Percentiles rank a stretch among this genome's conserved stretches.
These are phyloP conservation scores for Gorilla gorilla DNA, from an alignment of 2,113 vertebrate species.

Conservation along the genomic window DNA sequence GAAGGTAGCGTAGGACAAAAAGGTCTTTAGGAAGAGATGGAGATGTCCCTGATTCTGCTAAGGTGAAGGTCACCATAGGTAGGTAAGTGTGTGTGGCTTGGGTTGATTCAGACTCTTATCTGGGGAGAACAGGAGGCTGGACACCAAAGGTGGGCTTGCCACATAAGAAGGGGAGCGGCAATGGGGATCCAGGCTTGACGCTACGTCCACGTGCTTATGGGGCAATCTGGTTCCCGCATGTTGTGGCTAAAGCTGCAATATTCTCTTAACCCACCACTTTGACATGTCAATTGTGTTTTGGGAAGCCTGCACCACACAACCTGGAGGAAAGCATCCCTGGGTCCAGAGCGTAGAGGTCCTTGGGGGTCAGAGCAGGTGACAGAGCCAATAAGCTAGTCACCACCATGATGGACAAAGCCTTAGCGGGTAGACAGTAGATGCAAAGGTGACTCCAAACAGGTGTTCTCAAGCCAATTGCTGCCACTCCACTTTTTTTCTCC, in stretches of 20 bases:
- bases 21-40: neutral
- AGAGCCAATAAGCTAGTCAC: neutral
- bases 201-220: accelerated
- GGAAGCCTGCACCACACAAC: neutral
- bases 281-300: accelerated
- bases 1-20: accelerated
- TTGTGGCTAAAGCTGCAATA: accelerated
- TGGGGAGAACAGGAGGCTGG: accelerated
- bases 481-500: neutral
- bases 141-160: accelerated
- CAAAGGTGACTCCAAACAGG: neutral
- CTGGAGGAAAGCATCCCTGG: neutral
- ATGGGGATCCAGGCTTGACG: accelerated
- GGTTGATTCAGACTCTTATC: neutral
- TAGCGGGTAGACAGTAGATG: neutral
- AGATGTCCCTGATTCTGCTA: accelerated
- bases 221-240: neutral
- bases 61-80: accelerated
- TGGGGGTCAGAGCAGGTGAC: accelerated
- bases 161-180: accelerated
- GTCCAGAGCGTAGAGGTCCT: too few relatives aligned
- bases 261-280: neutral
- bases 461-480: neutral
- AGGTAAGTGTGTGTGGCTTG: accelerated
- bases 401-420: neutral